A percentile compares a stretch with the other conserved stretches of the same genome.
These are phyloP conservation scores for Hypena proboscidalis DNA, from an alignment of 2,888 invertebrate species.

Conservation along the genomic window DNA sequence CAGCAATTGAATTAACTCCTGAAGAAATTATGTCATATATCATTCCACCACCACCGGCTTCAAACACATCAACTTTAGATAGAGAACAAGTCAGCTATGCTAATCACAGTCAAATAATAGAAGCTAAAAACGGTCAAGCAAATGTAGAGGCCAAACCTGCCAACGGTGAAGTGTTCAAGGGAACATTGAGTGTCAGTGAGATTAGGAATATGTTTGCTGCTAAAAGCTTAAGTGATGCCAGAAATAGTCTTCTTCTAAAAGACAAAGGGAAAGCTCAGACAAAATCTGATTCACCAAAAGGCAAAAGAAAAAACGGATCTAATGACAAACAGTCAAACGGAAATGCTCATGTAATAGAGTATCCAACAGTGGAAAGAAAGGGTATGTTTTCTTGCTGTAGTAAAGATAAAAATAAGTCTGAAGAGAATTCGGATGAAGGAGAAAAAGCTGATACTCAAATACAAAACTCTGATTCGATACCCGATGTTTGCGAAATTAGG, in stretches of 20 bases:
- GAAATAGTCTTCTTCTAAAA: conserved; percentile 80
- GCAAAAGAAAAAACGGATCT: conserved; percentile 73
- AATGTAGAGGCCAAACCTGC: conserved; percentile 59
- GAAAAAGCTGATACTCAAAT: conserved; percentile 66
- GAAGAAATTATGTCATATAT: conserved; percentile 94
- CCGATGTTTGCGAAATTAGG: conserved; percentile 82
- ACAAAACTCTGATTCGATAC: conserved; percentile 75
- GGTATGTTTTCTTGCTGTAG: conserved; percentile 90
- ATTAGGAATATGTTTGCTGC: conserved; percentile 82
- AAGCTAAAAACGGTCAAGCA: conserved; percentile 58
- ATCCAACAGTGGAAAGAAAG: conserved; percentile 90
- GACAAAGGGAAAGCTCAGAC: conserved; percentile 71
- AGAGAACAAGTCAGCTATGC: conserved; percentile 72
- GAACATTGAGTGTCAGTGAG: conserved; percentile 84
- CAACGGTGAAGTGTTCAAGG: conserved; percentile 83
- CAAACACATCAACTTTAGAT: conserved; percentile 80
- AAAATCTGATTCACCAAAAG: conserved; percentile 77
- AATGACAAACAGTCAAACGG: conserved; percentile 75
- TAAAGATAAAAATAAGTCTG: conserved; percentile 84
- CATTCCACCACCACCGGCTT: conserved; percentile 90
- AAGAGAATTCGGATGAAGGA: conserved; percentile 77
- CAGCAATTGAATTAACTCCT: conserved; percentile 91
- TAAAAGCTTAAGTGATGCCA: conserved; percentile 79
- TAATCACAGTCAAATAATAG: conserved; percentile 69
- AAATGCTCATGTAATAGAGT: conserved; percentile 87